Percentiles rank a stretch among this genome's conserved stretches.
These are phyloP conservation scores for Homarus americanus DNA, from an alignment of 1,140 invertebrate species.

Conservation along the genomic window DNA sequence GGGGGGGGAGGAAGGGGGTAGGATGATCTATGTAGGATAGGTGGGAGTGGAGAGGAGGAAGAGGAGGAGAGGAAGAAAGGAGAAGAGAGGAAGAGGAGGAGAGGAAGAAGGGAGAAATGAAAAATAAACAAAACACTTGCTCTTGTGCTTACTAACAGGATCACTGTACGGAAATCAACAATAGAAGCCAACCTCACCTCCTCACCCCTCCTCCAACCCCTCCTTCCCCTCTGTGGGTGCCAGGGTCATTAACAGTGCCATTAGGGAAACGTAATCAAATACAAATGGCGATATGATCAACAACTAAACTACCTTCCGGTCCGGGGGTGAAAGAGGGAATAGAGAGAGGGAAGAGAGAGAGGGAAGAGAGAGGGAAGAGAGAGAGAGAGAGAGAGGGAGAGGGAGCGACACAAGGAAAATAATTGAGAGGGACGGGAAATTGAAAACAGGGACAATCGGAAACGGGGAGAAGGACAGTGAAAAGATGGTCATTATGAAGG, in stretches of 20 bases:
- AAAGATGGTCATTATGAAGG: too few relatives aligned
- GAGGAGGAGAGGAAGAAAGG: neutral
- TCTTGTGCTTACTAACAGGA: too few relatives aligned
- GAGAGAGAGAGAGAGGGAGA: neutral
- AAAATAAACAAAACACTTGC: neutral
- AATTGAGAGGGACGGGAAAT: neutral
- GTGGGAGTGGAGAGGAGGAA: too few relatives aligned
- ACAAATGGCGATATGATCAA: conserved; percentile 36
- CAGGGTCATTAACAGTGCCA: conserved; percentile 9
- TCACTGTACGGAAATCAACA: neutral
- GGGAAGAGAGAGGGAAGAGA: neutral
- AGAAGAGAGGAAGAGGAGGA: neutral
- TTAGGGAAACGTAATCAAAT: conserved; percentile 24
- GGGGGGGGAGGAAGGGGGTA: neutral
- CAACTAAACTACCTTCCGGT: conserved; percentile 18
- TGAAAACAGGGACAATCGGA: neutral
- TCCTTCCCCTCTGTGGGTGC: too few relatives aligned
- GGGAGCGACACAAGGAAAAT: neutral
- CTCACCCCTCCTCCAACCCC: too few relatives aligned
- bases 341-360: conserved; percentile 18
- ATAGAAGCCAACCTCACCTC: neutral
- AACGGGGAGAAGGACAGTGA: neutral
- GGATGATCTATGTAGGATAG: too few relatives aligned
- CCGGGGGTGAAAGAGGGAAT: neutral
- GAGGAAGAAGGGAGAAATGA: neutral